Evolutionary conservation across 2,888 invertebrate species (phyloP), one percentile per base, ranked within the genome.

Genomic region (Antitype chi): DNA sequence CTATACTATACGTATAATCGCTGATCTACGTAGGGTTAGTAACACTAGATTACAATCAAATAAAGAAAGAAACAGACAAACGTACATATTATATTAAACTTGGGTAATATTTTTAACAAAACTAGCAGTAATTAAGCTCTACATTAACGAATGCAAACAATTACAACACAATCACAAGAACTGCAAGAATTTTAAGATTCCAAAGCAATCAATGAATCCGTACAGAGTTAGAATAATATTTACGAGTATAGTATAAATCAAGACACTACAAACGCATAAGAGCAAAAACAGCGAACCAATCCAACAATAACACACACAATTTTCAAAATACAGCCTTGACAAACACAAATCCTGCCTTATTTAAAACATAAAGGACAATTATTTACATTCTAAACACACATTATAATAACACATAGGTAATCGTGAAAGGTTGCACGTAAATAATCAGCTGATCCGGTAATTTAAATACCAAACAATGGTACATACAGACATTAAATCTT

Each of bases 351-450:
- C 38, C 32, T n/a, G 38, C 52, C 63, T 66, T 70, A 81, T 76
- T 74, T 72, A 67, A 74, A 63, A 83, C 43, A 47, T 49, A 63
- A 73, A 87, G 53, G 55, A 77, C 75, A 77, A 78, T 81, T 85
- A 85, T 82, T 70, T 79, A 85, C 74, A 81, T 87, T 80, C 72
- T 78, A 80, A 82, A 82, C 85, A 85, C 80, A 80, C 81, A 88
- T 79, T 85, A 82, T 78, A 85, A 75, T 80, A 86, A 88, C 88
- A 89, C 85, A 86, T 88, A 85, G 80, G 90, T 93, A 94, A 90
- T 96, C 96, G 96, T 96, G 96, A 96, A 94, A 96, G 96, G 96
- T 96, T 94, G 93, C 89, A 91, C 92, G 92, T 92, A 91, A 91
- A 92, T 92, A 93, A 96, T 95, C 95, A 93, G 92, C 91, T 93